phyloP scores from a whole-genome alignment of 1,140 invertebrate species.

The Phthorimaea operculella region DNA sequence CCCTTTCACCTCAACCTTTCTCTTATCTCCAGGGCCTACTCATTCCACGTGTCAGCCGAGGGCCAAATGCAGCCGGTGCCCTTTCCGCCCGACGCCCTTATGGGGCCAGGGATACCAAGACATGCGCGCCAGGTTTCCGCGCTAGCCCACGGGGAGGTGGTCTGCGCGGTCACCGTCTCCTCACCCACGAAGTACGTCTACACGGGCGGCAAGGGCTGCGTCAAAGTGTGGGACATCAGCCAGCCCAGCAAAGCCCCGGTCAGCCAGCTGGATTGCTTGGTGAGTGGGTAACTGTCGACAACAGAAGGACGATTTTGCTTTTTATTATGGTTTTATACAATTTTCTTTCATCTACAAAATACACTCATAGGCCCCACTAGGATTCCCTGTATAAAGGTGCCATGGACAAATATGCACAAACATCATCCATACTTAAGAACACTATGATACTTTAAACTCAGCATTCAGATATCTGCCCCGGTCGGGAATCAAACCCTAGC shows the following conservation, averaged over 20 bases:
- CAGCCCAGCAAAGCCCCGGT: conserved; percentile 83
- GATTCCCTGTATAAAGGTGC: too few species aligned
- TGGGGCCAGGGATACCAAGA: conserved; percentile 93
- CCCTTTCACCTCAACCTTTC: background rate
- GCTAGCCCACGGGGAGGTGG: conserved; percentile 93
- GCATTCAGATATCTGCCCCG: too few species aligned
- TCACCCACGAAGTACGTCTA: conserved; percentile 97
- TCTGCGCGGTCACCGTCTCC: conserved; percentile 91
- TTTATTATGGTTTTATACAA: background rate
- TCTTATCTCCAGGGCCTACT: conserved; percentile 80
- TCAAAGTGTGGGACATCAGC: conserved; percentile 94
- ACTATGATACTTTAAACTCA: too few species aligned
- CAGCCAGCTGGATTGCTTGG: conserved; percentile 89
- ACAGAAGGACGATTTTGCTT: background rate
- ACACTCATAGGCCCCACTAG: too few species aligned
- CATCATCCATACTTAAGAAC: too few species aligned
- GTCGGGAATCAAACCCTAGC: too few species aligned
- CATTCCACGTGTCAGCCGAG: conserved; percentile 88
- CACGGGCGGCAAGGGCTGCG: conserved; percentile 97
- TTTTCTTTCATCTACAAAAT: too few species aligned
- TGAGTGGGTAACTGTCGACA: conserved; percentile 69
- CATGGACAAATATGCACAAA: too few species aligned
- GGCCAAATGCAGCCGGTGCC: conserved; percentile 93
- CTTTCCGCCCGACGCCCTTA: conserved; percentile 94
- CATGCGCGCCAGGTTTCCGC: conserved; percentile 94